phyloP scores from a whole-genome alignment of 2,113 vertebrate genomes.

The Myanophis thanlyinensis region DNA sequence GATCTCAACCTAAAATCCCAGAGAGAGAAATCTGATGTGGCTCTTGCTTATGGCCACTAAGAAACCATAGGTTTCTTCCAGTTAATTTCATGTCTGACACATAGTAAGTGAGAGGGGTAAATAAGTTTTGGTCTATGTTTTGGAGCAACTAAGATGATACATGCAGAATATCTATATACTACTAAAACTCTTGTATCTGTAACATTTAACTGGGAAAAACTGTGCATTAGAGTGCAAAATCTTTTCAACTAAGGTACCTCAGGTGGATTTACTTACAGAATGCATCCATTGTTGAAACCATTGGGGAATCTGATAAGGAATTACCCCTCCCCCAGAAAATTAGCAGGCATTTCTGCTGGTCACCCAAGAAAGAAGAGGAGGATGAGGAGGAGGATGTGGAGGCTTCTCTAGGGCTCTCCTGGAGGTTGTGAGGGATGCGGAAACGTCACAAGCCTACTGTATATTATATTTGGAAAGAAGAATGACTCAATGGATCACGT shows the following conservation, averaged over 20 bases:
- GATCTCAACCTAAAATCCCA: background rate
- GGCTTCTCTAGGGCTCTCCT: background rate
- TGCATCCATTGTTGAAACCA: background rate
- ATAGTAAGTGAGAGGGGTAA: background rate
- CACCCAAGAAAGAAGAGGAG: background rate
- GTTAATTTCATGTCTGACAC: no score
- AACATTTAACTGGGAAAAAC: background rate
- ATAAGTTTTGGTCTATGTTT: background rate
- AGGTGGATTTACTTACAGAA: background rate
- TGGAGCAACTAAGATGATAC: background rate
- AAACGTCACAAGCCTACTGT: background rate
- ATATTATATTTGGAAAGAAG: background rate
- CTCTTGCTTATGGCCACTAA: background rate
- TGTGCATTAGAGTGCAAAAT: background rate
- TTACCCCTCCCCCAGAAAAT: background rate
- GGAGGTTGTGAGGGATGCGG: background rate
- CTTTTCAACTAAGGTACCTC: background rate
- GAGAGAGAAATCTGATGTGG: background rate
- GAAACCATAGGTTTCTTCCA: no score
- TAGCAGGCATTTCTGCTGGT: background rate
- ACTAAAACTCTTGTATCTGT: background rate
- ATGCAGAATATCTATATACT: background rate
- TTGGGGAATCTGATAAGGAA: background rate
- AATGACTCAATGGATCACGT: background rate
- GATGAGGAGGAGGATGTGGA: no score